Base-by-base conservation (phyloP, 2,888 invertebrate species). In the Aplocera efformata region DNA sequence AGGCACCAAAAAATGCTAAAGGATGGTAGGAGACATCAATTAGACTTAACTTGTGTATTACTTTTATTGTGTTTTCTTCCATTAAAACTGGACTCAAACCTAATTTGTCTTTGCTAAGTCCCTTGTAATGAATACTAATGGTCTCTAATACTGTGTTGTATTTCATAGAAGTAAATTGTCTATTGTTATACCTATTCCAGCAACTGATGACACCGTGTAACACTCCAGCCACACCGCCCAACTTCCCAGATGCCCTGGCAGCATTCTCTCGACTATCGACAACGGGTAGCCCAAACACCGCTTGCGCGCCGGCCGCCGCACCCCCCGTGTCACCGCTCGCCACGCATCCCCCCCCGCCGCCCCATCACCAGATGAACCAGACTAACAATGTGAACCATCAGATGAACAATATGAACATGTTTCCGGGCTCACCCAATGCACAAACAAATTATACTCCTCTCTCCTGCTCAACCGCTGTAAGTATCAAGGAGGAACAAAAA, bases 221-320 rank as follows among this genome's bases (percentile, higher is more conserved):
- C 79, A 97, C 97, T 42, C 97, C 97, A 35, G 97, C 97, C 33
- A 97, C 97, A 31, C 97, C 97, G 30, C 97, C 97, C 21, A 97
- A 96, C 81, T 97, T 97, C 72, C 97, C 97, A 2, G 97, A 97
- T 71, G 94, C 97, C 13, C 86, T 97, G 50, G 90, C 95, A 50
- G 96, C 96, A 36, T 95, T 97, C 76, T 95, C 96, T 7, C 94
- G 96, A 71, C 90, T 97, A 89, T 95, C 96, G 11, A 94, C 96
- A 36, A 91, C 91, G 32, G 79, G 90, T 44, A 84, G 89, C 56
- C 88, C 89, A 1, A 77, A 79, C 51, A 73, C 72, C 43, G 78
- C 78, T 46, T 67, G 74, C 48, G 65, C 67, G 50, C 60, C 60
- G 46, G 63, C 62, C 35, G 69, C 68, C 42, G 68, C 77, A 46